phyloP scores from a whole-genome alignment of 2,113 vertebrate genomes.

The Cyprinodon brontotheroides region DNA sequence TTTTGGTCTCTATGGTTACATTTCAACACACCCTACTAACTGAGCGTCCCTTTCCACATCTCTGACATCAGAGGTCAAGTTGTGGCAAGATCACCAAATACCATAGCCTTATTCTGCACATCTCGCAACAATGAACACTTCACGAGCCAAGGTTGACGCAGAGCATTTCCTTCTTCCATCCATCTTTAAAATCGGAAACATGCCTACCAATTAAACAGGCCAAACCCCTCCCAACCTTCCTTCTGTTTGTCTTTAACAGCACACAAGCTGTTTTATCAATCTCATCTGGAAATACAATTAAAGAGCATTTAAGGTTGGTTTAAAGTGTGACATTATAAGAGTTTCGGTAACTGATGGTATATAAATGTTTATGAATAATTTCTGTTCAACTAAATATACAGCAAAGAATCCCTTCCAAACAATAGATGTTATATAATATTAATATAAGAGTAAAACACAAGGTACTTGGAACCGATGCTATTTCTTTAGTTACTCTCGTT shows the following conservation, averaged over 20 bases:
- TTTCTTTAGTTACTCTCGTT: neutral
- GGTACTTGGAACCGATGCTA: too few species aligned
- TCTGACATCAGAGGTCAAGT: constrained; percentile 34
- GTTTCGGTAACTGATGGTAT: neutral
- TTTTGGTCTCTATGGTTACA: constrained; percentile 39
- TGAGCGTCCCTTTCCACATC: constrained; percentile 7
- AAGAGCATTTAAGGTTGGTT: constrained; percentile 41
- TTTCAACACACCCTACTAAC: neutral
- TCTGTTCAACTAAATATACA: neutral
- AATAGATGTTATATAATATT: neutral
- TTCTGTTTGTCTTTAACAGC: constrained; percentile 20
- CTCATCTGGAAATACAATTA: constrained; percentile 39
- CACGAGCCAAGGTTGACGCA: constrained; percentile 46
- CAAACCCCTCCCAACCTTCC: neutral
- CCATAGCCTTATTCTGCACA: neutral
- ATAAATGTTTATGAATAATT: neutral
- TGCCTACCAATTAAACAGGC: constrained; percentile 37
- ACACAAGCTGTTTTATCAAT: constrained; percentile 21
- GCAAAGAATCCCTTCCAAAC: neutral
- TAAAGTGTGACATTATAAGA: constrained; percentile 29
- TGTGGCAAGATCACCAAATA: constrained; percentile 31
- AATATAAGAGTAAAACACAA: neutral
- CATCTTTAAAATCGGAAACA: constrained; percentile 47
- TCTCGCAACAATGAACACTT: constrained; percentile 43
- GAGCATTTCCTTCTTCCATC: constrained; percentile 32